phyloP scores from a whole-genome alignment of 2,797 vertebrate genomes.

The Peromyscus nudipes region DNA sequence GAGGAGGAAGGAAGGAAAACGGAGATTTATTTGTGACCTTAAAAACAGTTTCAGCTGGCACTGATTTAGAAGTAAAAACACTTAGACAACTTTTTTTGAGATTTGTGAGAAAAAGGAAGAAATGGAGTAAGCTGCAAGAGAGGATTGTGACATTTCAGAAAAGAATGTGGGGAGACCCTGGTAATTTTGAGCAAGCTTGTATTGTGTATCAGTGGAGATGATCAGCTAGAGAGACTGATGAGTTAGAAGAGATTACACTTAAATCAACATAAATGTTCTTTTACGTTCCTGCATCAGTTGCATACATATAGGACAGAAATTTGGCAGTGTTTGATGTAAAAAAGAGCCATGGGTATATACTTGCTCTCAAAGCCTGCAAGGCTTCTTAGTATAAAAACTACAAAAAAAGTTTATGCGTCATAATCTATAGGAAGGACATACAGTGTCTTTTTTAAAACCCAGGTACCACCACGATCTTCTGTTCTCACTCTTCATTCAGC shows the following conservation, averaged over 20 bases:
- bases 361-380: conserved; percentile 19
- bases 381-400: conserved; percentile 26
- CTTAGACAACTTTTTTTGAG: neutral
- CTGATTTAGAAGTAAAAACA: conserved; percentile 11
- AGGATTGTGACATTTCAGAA: neutral
- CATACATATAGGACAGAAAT: conserved; percentile 37
- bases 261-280: conserved; percentile 42
- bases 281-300: conserved; percentile 36
- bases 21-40: neutral
- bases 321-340: conserved; percentile 17
- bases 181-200: neutral
- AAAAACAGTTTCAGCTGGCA: neutral
- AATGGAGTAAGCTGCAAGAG: neutral
- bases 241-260: conserved; percentile 47
- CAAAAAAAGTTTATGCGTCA: neutral
- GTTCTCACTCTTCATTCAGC: neutral
- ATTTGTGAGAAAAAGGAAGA: conserved; percentile 26
- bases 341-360: neutral
- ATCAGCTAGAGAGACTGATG: conserved; percentile 45
- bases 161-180: neutral
- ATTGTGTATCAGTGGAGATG: neutral
- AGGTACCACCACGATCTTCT: neutral
- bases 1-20: neutral
- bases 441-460: neutral
- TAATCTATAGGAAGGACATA: neutral